Evolutionary conservation across 2,113 vertebrate genomes (phyloP).

Genomic region (Tauraco erythrolophus): DNA sequence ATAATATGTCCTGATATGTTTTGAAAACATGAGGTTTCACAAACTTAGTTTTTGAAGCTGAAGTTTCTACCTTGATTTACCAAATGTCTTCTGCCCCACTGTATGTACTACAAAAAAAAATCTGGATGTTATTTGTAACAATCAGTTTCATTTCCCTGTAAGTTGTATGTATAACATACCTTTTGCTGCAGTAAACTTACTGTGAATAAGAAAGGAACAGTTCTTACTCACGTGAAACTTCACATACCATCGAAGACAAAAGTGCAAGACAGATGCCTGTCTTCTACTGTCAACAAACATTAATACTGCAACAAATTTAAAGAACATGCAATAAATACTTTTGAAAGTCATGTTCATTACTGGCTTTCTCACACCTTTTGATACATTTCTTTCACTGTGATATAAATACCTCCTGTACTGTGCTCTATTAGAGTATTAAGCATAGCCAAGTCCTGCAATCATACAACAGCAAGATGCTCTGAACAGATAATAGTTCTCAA

Average conservation of each 20-base stretch:
- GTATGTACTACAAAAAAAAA: background rate
- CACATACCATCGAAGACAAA: background rate
- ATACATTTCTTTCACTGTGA: background rate
- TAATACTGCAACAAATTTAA: background rate
- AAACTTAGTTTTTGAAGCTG: no score
- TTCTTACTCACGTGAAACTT: background rate
- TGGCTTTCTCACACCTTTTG: background rate
- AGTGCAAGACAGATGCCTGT: background rate
- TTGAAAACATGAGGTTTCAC: no score
- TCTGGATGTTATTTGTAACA: background rate
- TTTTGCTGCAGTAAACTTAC: background rate
- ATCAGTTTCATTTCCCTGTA: background rate
- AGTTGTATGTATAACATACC: background rate
- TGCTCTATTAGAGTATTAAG: background rate
- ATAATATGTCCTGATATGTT: background rate
- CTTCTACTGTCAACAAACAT: background rate
- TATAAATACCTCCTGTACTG: rapidly evolving
- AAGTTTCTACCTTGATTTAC: background rate
- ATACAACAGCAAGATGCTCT: background rate
- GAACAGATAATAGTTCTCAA: background rate
- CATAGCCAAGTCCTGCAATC: background rate
- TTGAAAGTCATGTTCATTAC: background rate
- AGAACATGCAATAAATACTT: background rate
- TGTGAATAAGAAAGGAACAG: background rate
- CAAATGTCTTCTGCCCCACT: background rate